A percentile compares a stretch with the other conserved stretches of the same genome.
Conservation (phyloP, 2,113 vertebrate species). For the Takifugu bimaculatus region DNA sequence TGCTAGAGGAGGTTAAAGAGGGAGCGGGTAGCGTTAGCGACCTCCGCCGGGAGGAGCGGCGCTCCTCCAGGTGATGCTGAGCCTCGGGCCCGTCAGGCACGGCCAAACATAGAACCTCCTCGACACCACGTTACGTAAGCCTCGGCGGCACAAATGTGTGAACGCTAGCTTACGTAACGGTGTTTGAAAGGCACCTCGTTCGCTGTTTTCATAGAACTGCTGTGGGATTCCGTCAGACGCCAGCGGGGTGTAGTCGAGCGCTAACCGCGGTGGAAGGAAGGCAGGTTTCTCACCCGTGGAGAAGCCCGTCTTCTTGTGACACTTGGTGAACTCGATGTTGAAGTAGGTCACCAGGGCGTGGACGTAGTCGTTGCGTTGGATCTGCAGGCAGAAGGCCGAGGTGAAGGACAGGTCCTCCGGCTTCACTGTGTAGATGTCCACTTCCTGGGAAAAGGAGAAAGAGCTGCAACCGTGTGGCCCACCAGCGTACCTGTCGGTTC, state of each 20-base stretch:
- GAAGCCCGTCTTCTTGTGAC: conserved; percentile 98
- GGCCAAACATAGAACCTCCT: conserved; percentile 64
- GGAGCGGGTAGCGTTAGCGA: too few species aligned
- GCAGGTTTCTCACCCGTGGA: conserved; percentile 83
- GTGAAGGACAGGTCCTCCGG: conserved; percentile 90
- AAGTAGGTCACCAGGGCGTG: conserved; percentile 96
- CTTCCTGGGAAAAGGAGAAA: conserved; percentile 77
- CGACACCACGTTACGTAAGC: conserved; percentile 57
- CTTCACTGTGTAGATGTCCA: conserved; percentile 96
- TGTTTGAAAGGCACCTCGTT: conserved; percentile 14
- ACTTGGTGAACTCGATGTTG: conserved; percentile 98
- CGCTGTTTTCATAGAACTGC: not conserved
- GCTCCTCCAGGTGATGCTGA: conserved; percentile 30
- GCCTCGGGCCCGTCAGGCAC: conserved; percentile 39
- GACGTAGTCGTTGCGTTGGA: conserved; percentile 94
- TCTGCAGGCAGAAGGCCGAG: conserved; percentile 94
- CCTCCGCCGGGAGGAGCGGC: conserved; percentile 18
- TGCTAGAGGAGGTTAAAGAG: not conserved
- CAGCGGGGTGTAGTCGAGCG: conserved; percentile 48
- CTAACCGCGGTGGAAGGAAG: not conserved
- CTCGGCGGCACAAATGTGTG: conserved; percentile 34
- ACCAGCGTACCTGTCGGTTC: conserved; percentile 17
- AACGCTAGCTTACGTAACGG: conserved; percentile 49
- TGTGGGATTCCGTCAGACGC: conserved; percentile 6
- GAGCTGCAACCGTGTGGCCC: conserved; percentile 4